Percentiles rank a stretch among this genome's conserved stretches.
Conservation (phyloP, 1,140 invertebrate species). For the Ericerus pela region DNA sequence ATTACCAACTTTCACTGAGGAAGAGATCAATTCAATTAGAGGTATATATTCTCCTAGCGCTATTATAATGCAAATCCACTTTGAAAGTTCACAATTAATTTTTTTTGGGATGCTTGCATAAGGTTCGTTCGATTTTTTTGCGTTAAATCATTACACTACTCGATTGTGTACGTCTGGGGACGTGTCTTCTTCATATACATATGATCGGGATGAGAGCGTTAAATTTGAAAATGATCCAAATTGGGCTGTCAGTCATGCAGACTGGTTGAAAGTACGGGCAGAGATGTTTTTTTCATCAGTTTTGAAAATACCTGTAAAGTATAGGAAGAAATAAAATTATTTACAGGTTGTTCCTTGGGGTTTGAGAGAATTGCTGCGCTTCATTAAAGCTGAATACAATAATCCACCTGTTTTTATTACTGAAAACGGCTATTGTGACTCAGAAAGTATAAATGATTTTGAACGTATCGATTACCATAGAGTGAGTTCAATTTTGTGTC, state of each 20-base stretch:
- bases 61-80: background rate
- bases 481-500: too few species aligned
- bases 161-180: background rate
- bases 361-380: constrained; percentile 34
- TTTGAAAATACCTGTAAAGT: too few species aligned
- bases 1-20: constrained; percentile 41
- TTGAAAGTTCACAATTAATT: background rate
- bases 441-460: constrained; percentile 35
- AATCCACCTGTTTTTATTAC: constrained; percentile 32
- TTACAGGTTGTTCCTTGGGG: constrained; percentile 29
- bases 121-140: constrained; percentile 43
- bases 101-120: constrained; percentile 4
- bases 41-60: constrained; percentile 27
- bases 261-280: constrained; percentile 5
- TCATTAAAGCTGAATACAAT: constrained; percentile 34
- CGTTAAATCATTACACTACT: constrained; percentile 42
- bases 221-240: background rate
- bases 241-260: constrained; percentile 8
- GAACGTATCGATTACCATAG: constrained; percentile 39
- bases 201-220: background rate
- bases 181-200: background rate
- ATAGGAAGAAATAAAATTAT: too few species aligned
- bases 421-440: constrained; percentile 37
- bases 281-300: too few species aligned
- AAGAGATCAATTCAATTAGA: constrained; percentile 39